These are phyloP conservation scores for Augochlorella aurata DNA, from an alignment of 2,888 invertebrate species.

Conservation along the genomic window DNA sequence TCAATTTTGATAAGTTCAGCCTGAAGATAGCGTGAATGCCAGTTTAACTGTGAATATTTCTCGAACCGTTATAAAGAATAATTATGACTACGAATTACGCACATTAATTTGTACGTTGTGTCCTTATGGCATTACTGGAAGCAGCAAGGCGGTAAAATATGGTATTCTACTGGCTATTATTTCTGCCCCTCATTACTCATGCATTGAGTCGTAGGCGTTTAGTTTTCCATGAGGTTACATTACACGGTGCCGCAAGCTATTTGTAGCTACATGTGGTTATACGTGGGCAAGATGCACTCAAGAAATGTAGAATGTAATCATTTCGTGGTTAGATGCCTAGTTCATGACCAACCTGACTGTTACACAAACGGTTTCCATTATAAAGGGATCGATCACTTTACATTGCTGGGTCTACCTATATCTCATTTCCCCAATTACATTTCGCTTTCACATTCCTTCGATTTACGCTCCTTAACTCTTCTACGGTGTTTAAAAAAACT, in stretches of 20 bases:
- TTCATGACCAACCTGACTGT: constrained; percentile 14
- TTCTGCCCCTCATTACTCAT: constrained; percentile 45
- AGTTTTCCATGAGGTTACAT: constrained; percentile 57
- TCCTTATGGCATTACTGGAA: constrained; percentile 21
- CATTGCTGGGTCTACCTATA: neutral
- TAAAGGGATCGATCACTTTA: constrained; percentile 7
- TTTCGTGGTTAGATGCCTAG: constrained; percentile 24
- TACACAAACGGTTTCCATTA: neutral
- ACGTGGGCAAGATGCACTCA: constrained; percentile 35
- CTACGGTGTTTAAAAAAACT: too few relatives aligned
- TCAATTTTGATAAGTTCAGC: too few relatives aligned
- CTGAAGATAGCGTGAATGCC: neutral
- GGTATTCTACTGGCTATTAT: constrained; percentile 32
- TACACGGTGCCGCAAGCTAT: constrained; percentile 46
- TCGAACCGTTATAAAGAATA: constrained; percentile 15
- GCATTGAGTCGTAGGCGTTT: constrained; percentile 54
- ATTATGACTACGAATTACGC: constrained; percentile 1
- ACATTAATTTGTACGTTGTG: constrained; percentile 14
- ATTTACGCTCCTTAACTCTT: too few relatives aligned
- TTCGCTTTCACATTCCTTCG: neutral
- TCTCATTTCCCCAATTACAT: neutral
- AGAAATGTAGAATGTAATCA: constrained; percentile 46
- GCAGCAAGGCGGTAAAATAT: constrained; percentile 30
- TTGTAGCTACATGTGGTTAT: constrained; percentile 44
- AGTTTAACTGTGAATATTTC: neutral